Evolutionary conservation across 2,888 invertebrate genomes (phyloP), one percentile per base, ranked within the genome.

Genomic region (Sinodicranocentrus sp.): DNA sequence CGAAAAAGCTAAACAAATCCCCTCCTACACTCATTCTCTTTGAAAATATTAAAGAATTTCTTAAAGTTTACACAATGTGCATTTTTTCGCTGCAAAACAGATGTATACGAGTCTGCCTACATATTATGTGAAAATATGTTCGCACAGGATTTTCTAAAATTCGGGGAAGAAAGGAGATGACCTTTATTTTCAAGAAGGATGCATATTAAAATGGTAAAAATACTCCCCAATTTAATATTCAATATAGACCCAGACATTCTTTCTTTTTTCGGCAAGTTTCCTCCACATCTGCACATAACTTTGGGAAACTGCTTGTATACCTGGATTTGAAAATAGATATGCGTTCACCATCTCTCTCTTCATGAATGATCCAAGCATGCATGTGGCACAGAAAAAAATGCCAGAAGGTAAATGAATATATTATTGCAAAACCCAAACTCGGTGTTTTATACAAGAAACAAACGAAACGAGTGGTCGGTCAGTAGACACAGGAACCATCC

Each of bases 1-100:
- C 13, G 43, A 43, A 72, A 48, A 39, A 57, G 33, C 67, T 65
- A 76, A 76, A 76, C 67, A 76, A 67, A 67, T 54, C 54, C 33
- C 63, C 75, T 52, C 65, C 76, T 57, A 76, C 65, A 76, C 67
- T 19, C 21, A 23, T 25, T 43, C 15, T 75, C 21, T 52, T 6
- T 23, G 21, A 57, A 57, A 23, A 57, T 21, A 57, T 52, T 6
- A 19, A 57, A 57, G 5, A 15, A 21, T 57, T 57, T 57, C 19
- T n/a, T 23, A 21, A 52, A 63, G 43, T 65, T 21, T 63, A 25
- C 33, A 28, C 6, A 26, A 19, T 65, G 21, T 65, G 19, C 23
- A 65, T 43, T 52, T 48, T 63, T 26, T 68, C n/a, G 19, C n/a
- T 28, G 26, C 3, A 25, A 48, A 68, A 52, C 48, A 48, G 48